Evolutionary conservation across 2,888 invertebrate species (phyloP), one percentile per base, ranked within the genome.

Genomic region (Euclidia mi): DNA sequence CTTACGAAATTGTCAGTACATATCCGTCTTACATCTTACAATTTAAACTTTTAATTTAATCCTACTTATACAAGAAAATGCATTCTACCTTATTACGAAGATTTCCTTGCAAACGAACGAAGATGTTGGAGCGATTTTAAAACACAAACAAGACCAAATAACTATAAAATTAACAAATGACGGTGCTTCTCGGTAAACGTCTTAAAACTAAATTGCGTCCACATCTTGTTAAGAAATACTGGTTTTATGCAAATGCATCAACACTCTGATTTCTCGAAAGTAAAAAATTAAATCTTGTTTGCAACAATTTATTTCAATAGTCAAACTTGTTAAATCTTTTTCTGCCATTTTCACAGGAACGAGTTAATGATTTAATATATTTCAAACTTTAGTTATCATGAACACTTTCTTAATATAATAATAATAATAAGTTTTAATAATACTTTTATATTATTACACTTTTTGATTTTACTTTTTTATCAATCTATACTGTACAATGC

Each of bases 151-250:
- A 38, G 42, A 51, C 12, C 15, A 43, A 47, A n/a, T n/a, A n/a
- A 56, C 56, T 53, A 49, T 52, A 55, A 72, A 69, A 72, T 59
- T 69, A 59, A 63, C 53, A 41, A 60, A 69, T 49, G 35, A 9
- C 10, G 2, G n/a, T 37, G 44, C 4, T 25, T 28, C 15, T 31
- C 25, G 34, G 34, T 44, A 35, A 44, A 42, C 32, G 46, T 53
- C 57, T 58, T 46, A 45, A 56, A 72, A 48, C 72, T 53, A 56
- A 52, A 68, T 49, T 51, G 41, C 43, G 28, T 32, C 48, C 47
- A 29, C 47, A 34, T 69, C 50, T 59, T 52, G 42, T 62, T 68
- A 72, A 61, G 52, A 29, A 34, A 55, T 41, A 45, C 31, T 29
- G 52, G 43, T 64, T 70, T 52, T 55, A 34, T 63, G 56, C 35